Evolutionary conservation across 2,797 vertebrate genomes (phyloP), one percentile per base, ranked within the genome.

Genomic region (Hozukius guyotensis): DNA sequence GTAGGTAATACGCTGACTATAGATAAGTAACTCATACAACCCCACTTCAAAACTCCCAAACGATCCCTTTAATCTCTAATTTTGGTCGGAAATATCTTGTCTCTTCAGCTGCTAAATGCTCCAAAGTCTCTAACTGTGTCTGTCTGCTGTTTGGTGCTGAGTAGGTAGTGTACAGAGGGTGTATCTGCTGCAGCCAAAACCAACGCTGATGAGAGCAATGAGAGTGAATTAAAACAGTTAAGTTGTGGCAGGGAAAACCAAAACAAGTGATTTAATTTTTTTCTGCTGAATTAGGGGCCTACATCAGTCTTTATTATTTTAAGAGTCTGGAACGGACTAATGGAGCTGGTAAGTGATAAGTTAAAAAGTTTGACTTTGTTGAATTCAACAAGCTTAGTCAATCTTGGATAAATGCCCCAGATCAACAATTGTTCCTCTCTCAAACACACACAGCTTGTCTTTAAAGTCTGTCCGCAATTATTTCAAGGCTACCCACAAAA

Each of bases 401-500:
- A 72, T 52, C 27, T 52, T 49, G 36, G 18, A 22, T n/a, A 46
- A 57, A 34, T 10, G 11, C 18, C 24, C 12, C 29, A 49, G 46
- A 49, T 49, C 49, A 52, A 0, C 49, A n/a, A 52, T n/a, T 52
- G 49, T 52, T 46, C 49, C 49, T 52, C 49, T 52, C 8, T 52
- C 11, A 63, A 38, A 29, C 34, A 77, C 49, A 76, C n/a, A 32
- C 14, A 68, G 22, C 53, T 80, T 78, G 20, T 6, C 66, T 83
- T 89, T 83, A 52, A 67, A 77, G 59, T 74, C 75, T 83, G 31
- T 36, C 79, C 69, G 14, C 81, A 87, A 70, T 88, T 83, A 91
- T 86, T 75, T 84, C 66, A 85, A 87, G 80, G 60, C 61, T 86
- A 32, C 71, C 84, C 77, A 63, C 69, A 90, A 69, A 84, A 61